phyloP scores from a whole-genome alignment of 2,797 vertebrate genomes.

The Lacerta bilineata region DNA sequence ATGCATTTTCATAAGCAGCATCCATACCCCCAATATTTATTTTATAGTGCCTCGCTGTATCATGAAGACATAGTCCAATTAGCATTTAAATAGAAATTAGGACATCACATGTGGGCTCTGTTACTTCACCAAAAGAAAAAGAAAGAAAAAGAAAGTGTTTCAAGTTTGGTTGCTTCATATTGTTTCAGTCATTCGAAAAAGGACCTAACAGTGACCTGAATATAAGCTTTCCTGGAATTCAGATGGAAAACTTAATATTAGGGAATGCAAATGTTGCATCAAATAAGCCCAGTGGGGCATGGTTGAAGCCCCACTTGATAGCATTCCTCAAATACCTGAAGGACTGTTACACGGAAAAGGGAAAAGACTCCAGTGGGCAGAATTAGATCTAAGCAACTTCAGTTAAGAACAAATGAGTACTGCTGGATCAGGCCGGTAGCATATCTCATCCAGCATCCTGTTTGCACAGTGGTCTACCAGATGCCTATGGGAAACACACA shows the following conservation, averaged over 20 bases:
- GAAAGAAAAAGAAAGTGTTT: constrained; percentile 10
- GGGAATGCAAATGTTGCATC: neutral
- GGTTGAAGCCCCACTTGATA: neutral
- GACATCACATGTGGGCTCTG: neutral
- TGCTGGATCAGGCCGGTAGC: too few relatives aligned
- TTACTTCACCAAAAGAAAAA: neutral
- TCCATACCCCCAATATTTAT: constrained; percentile 10
- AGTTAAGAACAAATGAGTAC: too few relatives aligned
- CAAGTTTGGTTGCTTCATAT: constrained; percentile 14
- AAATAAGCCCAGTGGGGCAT: neutral
- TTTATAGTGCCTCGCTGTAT: neutral
- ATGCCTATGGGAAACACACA: too few relatives aligned
- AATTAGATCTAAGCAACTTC: too few relatives aligned
- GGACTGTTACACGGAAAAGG: too few relatives aligned
- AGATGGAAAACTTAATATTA: neutral
- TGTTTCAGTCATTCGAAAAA: constrained; percentile 19
- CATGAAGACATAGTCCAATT: constrained; percentile 16
- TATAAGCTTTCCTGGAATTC: neutral
- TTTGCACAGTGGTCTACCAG: too few relatives aligned
- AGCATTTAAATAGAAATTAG: constrained; percentile 48
- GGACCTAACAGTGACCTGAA: neutral
- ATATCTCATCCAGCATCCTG: too few relatives aligned
- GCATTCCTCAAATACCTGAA: neutral
- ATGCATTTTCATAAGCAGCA: constrained; percentile 40
- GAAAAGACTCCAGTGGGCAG: too few relatives aligned